Evolutionary conservation across 1,140 invertebrate genomes (phyloP), one percentile per base, ranked within the genome.

Genomic region (Uloborus diversus): DNA sequence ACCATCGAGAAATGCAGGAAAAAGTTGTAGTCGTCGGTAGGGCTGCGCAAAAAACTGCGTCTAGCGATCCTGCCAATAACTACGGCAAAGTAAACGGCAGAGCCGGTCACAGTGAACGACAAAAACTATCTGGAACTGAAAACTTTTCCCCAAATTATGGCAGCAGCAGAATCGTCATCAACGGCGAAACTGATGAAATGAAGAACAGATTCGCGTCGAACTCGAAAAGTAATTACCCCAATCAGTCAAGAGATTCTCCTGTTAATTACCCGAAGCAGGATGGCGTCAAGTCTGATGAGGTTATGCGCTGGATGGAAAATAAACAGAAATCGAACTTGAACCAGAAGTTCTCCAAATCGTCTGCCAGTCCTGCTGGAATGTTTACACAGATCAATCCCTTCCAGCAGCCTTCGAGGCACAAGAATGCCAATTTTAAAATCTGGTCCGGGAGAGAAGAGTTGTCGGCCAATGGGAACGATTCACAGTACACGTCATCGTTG

Each of bases 351-450:
- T 5, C 32, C 2, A 78, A 57, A 32, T 66, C 51, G 37, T 25
- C 27, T 28, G 70, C 37, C 13, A 33, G 35, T 32, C 51, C 76
- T 2, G 76, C 65, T 3, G 76, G 76, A 4, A 79, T 69, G 65
- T 79, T 79, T 51, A 79, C 76, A 11, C 76, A 79, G 20, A 79
- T 79, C 11, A 79, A 61, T 35, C 76, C 76, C 5, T 79, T 79
- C 14, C 76, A 79, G 25, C 51, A 65, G 53, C 32, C 73, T 0
- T 64, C 61, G 3, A 66, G 47, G 23, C 32, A 56, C 20, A 56
- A 57, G 4, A 64, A 78, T 17, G 33, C 25, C 3, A 51, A 56
- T 9, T 23, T 56, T 7, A 37, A 51, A 20, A 13, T 23, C 1
- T 75, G 71, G 71, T 14, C 11, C 3, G 57, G 27, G 3, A 23